Conservation (phyloP, 2,888 invertebrate species). For the Calameuta pallipes region DNA sequence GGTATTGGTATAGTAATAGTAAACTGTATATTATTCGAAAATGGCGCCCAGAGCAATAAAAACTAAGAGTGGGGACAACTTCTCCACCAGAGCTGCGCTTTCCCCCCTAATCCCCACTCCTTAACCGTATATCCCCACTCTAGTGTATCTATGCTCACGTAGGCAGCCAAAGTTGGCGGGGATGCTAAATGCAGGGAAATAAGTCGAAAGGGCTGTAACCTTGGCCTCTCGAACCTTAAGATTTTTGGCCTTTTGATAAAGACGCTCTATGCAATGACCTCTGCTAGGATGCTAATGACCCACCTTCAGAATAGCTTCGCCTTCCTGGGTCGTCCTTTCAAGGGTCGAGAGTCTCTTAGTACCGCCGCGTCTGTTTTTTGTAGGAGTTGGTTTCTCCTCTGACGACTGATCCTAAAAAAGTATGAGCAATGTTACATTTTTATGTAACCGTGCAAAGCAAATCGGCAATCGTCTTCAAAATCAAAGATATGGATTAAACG, state of each 20-base stretch:
- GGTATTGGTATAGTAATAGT: background rate
- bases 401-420: conserved; percentile 54
- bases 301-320: conserved; percentile 69
- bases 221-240: conserved; percentile 23
- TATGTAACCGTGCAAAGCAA: background rate
- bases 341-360: conserved; percentile 67
- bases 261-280: background rate
- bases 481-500: background rate
- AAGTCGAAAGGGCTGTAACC: conserved; percentile 28
- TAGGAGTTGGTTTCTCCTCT: conserved; percentile 57
- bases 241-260: conserved; percentile 18
- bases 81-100: conserved; percentile 25
- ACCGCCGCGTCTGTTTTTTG: conserved; percentile 67
- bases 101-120: conserved; percentile 10
- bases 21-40: conserved; percentile 31
- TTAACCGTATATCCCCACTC: background rate
- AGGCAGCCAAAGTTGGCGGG: conserved; percentile 33
- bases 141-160: conserved; percentile 26
- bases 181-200: conserved; percentile 43
- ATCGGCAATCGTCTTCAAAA: background rate
- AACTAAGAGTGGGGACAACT: conserved; percentile 34
- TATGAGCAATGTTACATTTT: background rate
- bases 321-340: conserved; percentile 68
- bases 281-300: conserved; percentile 14
- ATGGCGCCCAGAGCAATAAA: conserved; percentile 40